These are phyloP conservation scores for Hemitrygon akajei DNA, from an alignment of 2,797 vertebrate genomes.

Conservation along the genomic window DNA sequence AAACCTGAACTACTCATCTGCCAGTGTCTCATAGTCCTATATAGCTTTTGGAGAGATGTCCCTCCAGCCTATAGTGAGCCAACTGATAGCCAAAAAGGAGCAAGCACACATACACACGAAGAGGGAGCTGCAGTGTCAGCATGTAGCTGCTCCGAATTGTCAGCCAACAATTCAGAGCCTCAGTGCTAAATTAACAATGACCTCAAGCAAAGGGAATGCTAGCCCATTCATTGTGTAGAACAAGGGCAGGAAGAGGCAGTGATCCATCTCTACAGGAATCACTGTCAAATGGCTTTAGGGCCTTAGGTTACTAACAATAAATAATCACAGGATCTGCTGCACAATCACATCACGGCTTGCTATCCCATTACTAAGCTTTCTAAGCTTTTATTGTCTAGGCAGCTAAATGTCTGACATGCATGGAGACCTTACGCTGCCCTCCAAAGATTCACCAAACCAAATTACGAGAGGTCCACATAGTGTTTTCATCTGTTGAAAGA, in stretches of 20 bases:
- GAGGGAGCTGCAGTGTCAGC: conserved; percentile 60
- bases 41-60: conserved; percentile 45
- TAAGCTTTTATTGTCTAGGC: background rate
- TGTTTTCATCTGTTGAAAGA: background rate
- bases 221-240: background rate
- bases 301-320: conserved; percentile 1
- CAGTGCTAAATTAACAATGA: conserved; percentile 21
- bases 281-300: conserved; percentile 16
- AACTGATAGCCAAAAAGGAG: background rate
- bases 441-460: background rate
- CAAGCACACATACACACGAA: background rate
- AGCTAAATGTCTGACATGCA: background rate
- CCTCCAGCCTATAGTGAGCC: conserved; percentile 20
- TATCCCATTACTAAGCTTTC: background rate
- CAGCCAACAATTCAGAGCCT: conserved; percentile 47
- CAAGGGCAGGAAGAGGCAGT: conserved; percentile 20
- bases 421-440: background rate
- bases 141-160: conserved; percentile 40
- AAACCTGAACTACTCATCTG: conserved; percentile 49
- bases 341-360: background rate
- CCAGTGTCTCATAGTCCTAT: conserved; percentile 42
- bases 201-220: conserved; percentile 10
- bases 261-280: conserved; percentile 2
- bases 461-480: background rate
- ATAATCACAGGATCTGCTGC: conserved; percentile 28